These are phyloP conservation scores for Spatulosminthurus flaviceps DNA, from an alignment of 2,888 invertebrate species.

Conservation along the genomic window DNA sequence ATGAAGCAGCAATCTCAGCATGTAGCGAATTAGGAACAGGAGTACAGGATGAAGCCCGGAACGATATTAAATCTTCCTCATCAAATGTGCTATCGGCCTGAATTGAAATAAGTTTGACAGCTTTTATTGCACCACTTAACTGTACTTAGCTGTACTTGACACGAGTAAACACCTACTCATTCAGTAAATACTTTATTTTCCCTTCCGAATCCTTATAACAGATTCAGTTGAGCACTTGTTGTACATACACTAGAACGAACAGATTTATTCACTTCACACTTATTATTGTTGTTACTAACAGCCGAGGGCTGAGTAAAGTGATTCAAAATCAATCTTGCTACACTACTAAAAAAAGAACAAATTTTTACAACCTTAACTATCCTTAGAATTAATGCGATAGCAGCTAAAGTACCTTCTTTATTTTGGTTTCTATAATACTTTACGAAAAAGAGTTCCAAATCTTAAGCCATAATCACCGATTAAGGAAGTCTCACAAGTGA, in stretches of 20 bases:
- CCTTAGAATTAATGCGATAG: no score
- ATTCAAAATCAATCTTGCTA: no score
- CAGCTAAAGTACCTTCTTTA: no score
- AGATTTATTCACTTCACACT: no score
- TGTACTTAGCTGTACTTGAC: background rate
- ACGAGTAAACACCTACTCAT: background rate
- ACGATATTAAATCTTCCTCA: constrained; percentile 34
- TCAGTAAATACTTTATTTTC: background rate
- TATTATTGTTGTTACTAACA: no score
- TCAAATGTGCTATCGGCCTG: constrained; percentile 23
- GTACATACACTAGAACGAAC: background rate
- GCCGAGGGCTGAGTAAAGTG: no score
- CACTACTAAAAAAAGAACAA: no score
- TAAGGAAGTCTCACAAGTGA: constrained; percentile 2
- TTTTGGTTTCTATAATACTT: background rate
- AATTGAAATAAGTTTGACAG: constrained; percentile 23
- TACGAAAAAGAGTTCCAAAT: background rate
- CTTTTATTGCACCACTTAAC: background rate
- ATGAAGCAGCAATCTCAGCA: constrained; percentile 45
- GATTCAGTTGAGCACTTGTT: background rate
- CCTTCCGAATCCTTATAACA: background rate
- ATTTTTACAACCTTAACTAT: no score
- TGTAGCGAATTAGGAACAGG: constrained; percentile 40
- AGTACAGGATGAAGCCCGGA: constrained; percentile 25
- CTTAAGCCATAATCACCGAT: background rate